phyloP scores from a whole-genome alignment of 2,797 vertebrate species.

The Clarias platycephalus region DNA sequence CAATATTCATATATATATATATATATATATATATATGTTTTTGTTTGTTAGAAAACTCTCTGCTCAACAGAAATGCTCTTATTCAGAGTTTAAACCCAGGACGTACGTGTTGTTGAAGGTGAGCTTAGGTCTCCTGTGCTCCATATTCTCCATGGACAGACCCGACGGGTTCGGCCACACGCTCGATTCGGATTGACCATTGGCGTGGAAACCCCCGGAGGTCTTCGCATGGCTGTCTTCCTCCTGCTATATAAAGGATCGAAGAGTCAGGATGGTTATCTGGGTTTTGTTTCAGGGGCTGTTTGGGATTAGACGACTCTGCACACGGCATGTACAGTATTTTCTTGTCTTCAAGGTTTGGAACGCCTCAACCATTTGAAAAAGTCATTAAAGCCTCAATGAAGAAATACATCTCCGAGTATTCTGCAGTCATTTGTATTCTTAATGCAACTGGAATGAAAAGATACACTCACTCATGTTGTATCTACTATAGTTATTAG shows the following conservation, averaged over 20 bases:
- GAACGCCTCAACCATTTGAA: slow-evolving; percentile 28
- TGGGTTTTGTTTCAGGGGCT: slow-evolving; percentile 22
- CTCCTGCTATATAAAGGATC: slow-evolving; percentile 73
- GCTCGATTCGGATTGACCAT: slow-evolving; percentile 82
- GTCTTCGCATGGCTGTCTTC: slow-evolving; percentile 77
- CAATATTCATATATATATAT: neutral
- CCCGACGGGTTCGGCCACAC: slow-evolving; percentile 80
- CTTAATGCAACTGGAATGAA: neutral
- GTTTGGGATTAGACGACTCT: slow-evolving; percentile 37
- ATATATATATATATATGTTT: no score
- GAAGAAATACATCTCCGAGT: slow-evolving; percentile 40
- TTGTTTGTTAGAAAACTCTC: neutral
- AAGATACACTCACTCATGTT: neutral
- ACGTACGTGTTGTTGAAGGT: slow-evolving; percentile 91
- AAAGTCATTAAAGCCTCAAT: slow-evolving; percentile 50
- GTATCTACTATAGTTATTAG: neutral
- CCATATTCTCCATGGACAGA: slow-evolving; percentile 77
- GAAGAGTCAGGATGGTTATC: slow-evolving; percentile 22
- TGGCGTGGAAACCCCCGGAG: slow-evolving; percentile 80
- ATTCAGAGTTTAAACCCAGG: neutral
- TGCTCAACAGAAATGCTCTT: neutral
- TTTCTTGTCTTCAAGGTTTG: slow-evolving; percentile 51
- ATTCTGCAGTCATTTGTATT: slow-evolving; percentile 11
- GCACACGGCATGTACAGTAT: slow-evolving; percentile 40
- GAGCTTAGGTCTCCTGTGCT: slow-evolving; percentile 85